These are phyloP conservation scores for Magallana nippona DNA, from an alignment of 2,888 invertebrate genomes.

Conservation along the genomic window DNA sequence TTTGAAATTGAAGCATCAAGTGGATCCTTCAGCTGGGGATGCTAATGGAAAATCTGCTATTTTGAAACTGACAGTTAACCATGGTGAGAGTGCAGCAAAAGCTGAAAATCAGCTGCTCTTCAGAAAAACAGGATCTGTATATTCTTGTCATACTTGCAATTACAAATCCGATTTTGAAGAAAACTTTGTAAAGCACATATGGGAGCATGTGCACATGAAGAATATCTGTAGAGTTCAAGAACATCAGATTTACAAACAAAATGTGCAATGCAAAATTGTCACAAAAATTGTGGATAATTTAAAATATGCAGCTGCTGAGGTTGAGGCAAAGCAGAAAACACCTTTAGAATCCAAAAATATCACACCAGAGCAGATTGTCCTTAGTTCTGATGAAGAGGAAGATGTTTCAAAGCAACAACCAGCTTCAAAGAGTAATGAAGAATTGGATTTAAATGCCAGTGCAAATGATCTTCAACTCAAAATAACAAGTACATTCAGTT, in stretches of 20 bases:
- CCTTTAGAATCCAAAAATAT: slow-evolving; percentile 25
- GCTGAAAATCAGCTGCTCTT: slow-evolving; percentile 41
- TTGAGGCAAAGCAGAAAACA: slow-evolving; percentile 3
- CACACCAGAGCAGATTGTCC: slow-evolving; percentile 53
- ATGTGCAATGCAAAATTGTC: slow-evolving; percentile 37
- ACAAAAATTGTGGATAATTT: slow-evolving; percentile 40
- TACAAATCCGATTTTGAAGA: slow-evolving; percentile 48
- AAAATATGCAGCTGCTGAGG: slow-evolving; percentile 32
- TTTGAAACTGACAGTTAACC: slow-evolving; percentile 4
- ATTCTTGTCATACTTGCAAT: slow-evolving; percentile 43
- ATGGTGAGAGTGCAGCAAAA: slow-evolving; percentile 8
- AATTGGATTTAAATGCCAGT: neutral
- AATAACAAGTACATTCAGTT: slow-evolving; percentile 55
- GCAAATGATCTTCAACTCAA: slow-evolving; percentile 42
- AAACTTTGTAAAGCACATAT: slow-evolving; percentile 60
- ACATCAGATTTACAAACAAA: neutral
- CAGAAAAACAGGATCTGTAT: slow-evolving; percentile 37
- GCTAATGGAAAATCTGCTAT: neutral
- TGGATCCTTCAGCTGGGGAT: neutral
- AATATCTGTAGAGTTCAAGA: slow-evolving; percentile 15
- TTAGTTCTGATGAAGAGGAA: slow-evolving; percentile 59
- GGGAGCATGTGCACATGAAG: slow-evolving; percentile 61
- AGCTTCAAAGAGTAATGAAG: neutral
- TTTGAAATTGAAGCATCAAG: neutral
- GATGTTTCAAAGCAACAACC: neutral